Base-by-base conservation (phyloP, 1,140 invertebrate genomes). In the Bombus breviceps region DNA sequence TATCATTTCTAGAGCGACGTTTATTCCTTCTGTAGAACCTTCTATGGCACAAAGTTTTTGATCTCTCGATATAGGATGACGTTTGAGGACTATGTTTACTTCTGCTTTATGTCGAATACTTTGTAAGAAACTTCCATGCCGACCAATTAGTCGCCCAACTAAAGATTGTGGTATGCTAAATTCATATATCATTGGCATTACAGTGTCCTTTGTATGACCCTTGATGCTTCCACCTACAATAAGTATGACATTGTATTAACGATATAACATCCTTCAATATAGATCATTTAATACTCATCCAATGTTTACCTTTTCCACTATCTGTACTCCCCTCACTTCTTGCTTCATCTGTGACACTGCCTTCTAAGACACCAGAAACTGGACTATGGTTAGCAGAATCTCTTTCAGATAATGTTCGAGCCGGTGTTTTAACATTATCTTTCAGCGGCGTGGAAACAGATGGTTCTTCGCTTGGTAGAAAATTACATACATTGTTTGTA, bases 61-160 rank as follows among this genome's bases (percentile, higher is more conserved):
- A 18, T 96, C 94, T 77, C 95, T 95, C 66, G 32, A 69, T n/a
- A 95, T 95, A 22, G 97, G 97, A 95, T 98, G 97, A 91, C 96
- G 96, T 93, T 97, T 97, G 12, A 99, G 96, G 75, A 96, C 95
- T 69, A 99, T 97, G 89, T 96, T 97, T 32, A 98, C 97, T 89
- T 97, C 96, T 1, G 98, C 97, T 89, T 97, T 97, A 6, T 96
- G 94, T 93, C 98, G 98, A 71, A 99, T 97, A 89, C 96, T 96
- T 77, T 97, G 97, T 25, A 99, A 97, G 94, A 97, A 97, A n/a
- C 95, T 95, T 37, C 98, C 98, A 89, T 97, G 96, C 90, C 96
- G 97, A 47, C 99, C 98, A 93, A 99, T 99, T 80, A 99, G 95
- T 59, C 97, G 96, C 28, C 98, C 98, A 85, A 98, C 98, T 71